Conservation (phyloP, 37 sponge, comb jelly and placozoan genomes). For the Bolinopsis microptera region DNA sequence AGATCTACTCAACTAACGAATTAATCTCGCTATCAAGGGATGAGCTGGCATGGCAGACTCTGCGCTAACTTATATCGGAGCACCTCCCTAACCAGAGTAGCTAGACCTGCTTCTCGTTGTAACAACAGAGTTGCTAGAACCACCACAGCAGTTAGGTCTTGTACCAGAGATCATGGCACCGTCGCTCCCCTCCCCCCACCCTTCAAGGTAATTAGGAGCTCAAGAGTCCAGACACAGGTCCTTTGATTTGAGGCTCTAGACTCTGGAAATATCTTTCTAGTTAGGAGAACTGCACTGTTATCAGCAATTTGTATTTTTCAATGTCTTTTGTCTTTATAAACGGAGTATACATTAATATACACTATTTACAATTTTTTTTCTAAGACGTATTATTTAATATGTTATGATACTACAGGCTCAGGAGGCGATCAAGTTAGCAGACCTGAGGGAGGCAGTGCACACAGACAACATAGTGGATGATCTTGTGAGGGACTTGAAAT, state of each 20-base stretch:
- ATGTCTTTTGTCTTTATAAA: too few relatives aligned
- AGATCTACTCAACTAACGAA: too few relatives aligned
- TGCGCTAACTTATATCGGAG: not conserved
- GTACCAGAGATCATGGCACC: conserved; percentile 15
- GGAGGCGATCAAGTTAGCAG: not conserved
- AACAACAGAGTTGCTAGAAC: not conserved
- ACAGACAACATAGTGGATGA: conserved; percentile 33
- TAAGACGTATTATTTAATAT: too few relatives aligned
- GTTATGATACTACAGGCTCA: too few relatives aligned
- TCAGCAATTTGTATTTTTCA: too few relatives aligned
- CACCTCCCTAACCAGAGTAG: not conserved
- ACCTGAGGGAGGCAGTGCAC: conserved; percentile 17
- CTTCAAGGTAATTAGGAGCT: too few relatives aligned
- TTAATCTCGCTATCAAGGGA: not conserved
- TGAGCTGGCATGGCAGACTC: not conserved
- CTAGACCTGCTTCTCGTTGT: not conserved
- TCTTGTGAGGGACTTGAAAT: not conserved
- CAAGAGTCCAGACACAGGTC: too few relatives aligned
- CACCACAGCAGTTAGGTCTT: not conserved
- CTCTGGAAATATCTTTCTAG: too few relatives aligned
- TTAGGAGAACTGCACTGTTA: too few relatives aligned
- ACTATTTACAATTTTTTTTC: too few relatives aligned
- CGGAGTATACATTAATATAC: too few relatives aligned
- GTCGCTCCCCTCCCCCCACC: not conserved
- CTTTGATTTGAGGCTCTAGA: too few relatives aligned